These are phyloP conservation scores for Tragelaphus oryx DNA, from an alignment of 2,797 vertebrate genomes.

Conservation along the genomic window DNA sequence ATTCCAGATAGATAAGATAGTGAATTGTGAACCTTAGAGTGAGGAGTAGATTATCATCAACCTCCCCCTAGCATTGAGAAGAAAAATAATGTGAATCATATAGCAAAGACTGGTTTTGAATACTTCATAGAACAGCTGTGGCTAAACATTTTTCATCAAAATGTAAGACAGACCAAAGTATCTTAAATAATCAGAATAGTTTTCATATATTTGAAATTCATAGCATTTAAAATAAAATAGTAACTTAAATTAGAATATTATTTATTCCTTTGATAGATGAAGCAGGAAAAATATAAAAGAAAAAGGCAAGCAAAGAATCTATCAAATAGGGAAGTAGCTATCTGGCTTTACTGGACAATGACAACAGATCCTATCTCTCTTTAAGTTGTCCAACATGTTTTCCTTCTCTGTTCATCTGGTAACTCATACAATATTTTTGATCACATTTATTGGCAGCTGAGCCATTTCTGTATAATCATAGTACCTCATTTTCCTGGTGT, in stretches of 20 bases:
- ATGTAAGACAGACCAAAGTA: background rate
- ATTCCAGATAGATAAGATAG: background rate
- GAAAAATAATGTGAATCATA: background rate
- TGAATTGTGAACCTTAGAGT: conserved; percentile 12
- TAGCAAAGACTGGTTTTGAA: background rate
- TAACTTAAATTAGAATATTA: background rate
- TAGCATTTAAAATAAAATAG: background rate
- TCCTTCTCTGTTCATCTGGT: background rate
- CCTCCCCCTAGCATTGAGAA: background rate
- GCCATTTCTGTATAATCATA: background rate
- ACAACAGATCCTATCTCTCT: background rate
- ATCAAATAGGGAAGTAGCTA: background rate
- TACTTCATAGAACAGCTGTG: background rate
- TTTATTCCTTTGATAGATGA: background rate
- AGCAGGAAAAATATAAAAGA: background rate
- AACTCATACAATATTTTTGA: background rate
- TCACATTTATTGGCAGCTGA: too few relatives aligned
- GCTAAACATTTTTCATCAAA: background rate
- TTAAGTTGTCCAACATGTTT: background rate
- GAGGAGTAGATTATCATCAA: background rate
- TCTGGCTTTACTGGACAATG: background rate
- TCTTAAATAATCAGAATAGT: background rate
- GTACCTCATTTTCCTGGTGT: background rate
- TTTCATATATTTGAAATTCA: background rate
- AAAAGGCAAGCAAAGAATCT: background rate